A percentile compares a stretch with the other conserved stretches of the same genome.
Conservation (phyloP, 2,797 vertebrate genomes). For the Acridotheres tristis region DNA sequence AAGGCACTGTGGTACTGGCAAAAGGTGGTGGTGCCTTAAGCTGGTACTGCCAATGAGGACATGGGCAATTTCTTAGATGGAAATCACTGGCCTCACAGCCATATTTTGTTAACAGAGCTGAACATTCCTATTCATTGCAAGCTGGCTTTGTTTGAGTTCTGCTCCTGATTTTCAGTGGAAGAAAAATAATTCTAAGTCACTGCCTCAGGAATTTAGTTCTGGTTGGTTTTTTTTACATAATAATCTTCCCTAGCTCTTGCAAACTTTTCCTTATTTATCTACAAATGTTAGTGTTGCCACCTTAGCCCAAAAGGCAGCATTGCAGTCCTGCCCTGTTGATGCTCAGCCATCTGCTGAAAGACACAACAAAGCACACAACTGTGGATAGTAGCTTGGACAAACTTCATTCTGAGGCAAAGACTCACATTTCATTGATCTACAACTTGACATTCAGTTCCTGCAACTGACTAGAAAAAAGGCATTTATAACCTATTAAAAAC, state of each 20-base stretch:
- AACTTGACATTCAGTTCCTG: constrained; percentile 59
- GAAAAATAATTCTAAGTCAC: neutral
- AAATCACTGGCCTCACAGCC: neutral
- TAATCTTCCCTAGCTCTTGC: neutral
- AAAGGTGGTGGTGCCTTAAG: neutral
- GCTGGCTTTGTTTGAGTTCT: neutral
- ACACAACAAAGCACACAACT: neutral
- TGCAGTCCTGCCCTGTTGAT: neutral
- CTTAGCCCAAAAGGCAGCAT: neutral
- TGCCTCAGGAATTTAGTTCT: neutral
- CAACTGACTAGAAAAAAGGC: constrained; percentile 43
- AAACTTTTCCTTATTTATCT: neutral
- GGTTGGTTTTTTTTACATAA: neutral
- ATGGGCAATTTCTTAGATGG: neutral
- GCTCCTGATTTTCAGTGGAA: neutral
- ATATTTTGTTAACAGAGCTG: constrained; percentile 21
- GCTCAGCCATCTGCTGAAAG: neutral
- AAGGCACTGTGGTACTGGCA: neutral
- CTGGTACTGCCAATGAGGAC: constrained; percentile 16
- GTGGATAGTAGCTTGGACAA: neutral
- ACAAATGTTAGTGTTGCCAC: neutral
- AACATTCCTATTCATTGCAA: neutral
- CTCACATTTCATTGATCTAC: constrained; percentile 33
- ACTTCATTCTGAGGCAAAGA: constrained; percentile 41
- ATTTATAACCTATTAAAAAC: constrained; percentile 73